These are phyloP conservation scores for Enteromius radiatus DNA, from an alignment of 2,797 vertebrate genomes.

Conservation along the genomic window DNA sequence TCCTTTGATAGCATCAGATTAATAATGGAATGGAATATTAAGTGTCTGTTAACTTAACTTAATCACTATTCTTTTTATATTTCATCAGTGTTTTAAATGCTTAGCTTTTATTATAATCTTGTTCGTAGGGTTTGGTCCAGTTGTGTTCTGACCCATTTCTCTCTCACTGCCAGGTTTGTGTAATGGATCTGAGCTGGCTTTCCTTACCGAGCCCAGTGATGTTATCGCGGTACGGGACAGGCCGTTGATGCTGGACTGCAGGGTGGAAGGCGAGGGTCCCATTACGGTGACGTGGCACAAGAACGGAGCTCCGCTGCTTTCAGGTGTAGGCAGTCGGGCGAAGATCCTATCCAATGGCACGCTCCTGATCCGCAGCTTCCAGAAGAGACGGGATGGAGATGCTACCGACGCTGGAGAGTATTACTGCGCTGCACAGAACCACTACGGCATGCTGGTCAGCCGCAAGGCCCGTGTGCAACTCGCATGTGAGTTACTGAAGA, in stretches of 20 bases:
- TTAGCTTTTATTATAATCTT: slow-evolving; percentile 1
- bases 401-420: slow-evolving; percentile 73
- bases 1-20: not conserved
- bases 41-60: not conserved
- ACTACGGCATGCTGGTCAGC: slow-evolving; percentile 78
- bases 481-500: slow-evolving; percentile 74
- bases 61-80: not conserved
- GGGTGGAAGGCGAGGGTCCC: slow-evolving; percentile 74
- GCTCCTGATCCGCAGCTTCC: slow-evolving; percentile 72
- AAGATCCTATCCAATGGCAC: slow-evolving; percentile 74
- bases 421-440: slow-evolving; percentile 76
- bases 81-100: not conserved
- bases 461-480: slow-evolving; percentile 73
- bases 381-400: slow-evolving; percentile 68
- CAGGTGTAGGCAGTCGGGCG: slow-evolving; percentile 59
- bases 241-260: slow-evolving; percentile 75
- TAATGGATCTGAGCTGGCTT: slow-evolving; percentile 75
- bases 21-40: not conserved
- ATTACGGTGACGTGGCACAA: slow-evolving; percentile 74
- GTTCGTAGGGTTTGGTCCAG: not conserved
- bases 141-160: slow-evolving; percentile 13
- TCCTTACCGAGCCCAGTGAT: slow-evolving; percentile 75
- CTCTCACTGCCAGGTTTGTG: slow-evolving; percentile 64
- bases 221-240: slow-evolving; percentile 75
- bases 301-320: slow-evolving; percentile 67